Conservation (phyloP, 1,140 invertebrate species). For the Mesaphorura yosii region DNA sequence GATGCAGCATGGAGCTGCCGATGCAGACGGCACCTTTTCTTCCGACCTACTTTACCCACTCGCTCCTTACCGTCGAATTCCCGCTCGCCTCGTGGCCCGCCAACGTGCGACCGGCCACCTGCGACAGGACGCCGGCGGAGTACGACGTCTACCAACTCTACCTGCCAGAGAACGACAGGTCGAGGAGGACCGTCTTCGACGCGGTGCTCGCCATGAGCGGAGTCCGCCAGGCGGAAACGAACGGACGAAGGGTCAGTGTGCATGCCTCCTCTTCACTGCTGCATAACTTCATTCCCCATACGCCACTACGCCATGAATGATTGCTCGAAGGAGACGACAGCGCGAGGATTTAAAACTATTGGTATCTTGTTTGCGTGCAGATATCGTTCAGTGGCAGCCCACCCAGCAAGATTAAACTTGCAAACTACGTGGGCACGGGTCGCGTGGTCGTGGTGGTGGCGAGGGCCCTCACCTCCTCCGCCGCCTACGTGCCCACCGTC, state of each 20-base stretch:
- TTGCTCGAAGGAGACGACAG: too few species aligned
- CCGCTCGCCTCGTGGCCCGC: constrained; percentile 43
- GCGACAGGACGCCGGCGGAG: constrained; percentile 34
- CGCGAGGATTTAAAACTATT: too few species aligned
- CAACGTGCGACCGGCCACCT: constrained; percentile 28
- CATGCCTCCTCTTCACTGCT: too few species aligned
- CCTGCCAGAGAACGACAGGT: constrained; percentile 46
- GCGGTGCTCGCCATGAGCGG: constrained; percentile 51
- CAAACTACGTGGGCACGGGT: constrained; percentile 51
- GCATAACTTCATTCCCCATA: too few species aligned
- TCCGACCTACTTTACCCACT: constrained; percentile 38
- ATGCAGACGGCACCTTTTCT: constrained; percentile 54
- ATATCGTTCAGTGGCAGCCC: constrained; percentile 20
- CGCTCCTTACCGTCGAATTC: constrained; percentile 47
- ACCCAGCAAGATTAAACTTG: constrained; percentile 37
- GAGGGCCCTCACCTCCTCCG: constrained; percentile 34
- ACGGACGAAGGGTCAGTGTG: constrained; percentile 46
- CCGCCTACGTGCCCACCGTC: constrained; percentile 52
- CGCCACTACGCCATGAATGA: too few species aligned
- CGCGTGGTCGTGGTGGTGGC: constrained; percentile 45
- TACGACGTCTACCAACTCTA: constrained; percentile 54
- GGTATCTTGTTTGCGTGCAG: too few species aligned
- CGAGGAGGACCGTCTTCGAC: constrained; percentile 47
- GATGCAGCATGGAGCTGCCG: constrained; percentile 58
- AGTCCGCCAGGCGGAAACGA: constrained; percentile 41